phyloP scores from a whole-genome alignment of 2,797 vertebrate genomes.

The Acrossocheilus wenchowensis region DNA sequence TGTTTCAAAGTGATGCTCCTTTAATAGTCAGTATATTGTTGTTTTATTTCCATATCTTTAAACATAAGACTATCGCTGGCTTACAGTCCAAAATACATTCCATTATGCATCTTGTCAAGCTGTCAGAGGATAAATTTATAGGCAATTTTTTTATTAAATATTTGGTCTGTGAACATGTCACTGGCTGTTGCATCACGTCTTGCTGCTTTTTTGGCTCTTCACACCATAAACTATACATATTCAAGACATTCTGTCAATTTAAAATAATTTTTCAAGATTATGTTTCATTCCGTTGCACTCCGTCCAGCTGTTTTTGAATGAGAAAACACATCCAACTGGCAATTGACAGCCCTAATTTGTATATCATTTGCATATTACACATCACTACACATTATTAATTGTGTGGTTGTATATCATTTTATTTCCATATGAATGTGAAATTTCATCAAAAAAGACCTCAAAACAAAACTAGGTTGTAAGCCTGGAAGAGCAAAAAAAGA shows the following conservation, averaged over 20 bases:
- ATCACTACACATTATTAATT: constrained; percentile 34
- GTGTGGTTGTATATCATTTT: not conserved
- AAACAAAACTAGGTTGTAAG: constrained; percentile 31
- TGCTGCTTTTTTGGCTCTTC: not conserved
- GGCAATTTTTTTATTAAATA: not conserved
- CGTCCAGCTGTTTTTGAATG: constrained; percentile 35
- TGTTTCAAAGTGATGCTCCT: not conserved
- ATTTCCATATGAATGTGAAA: constrained; percentile 14
- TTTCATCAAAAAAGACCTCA: constrained; percentile 6
- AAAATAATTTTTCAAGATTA: not conserved
- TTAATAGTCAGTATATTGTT: not conserved
- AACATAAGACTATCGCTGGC: not conserved
- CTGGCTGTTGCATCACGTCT: constrained; percentile 14
- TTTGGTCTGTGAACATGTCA: constrained; percentile 7
- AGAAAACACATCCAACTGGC: constrained; percentile 30
- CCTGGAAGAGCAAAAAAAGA: not conserved
- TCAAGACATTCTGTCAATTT: constrained; percentile 8
- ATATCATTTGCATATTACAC: constrained; percentile 21
- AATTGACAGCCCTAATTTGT: constrained; percentile 39
- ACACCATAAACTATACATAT: not conserved
- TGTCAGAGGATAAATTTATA: not conserved
- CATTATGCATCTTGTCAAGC: not conserved
- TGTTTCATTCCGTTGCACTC: constrained; percentile 25
- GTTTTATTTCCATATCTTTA: not conserved
- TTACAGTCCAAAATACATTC: not conserved